A percentile compares a stretch with the other conserved stretches of the same genome.
phyloP scores from a whole-genome alignment of 2,888 invertebrate genomes.

The Sthenelais limicola region DNA sequence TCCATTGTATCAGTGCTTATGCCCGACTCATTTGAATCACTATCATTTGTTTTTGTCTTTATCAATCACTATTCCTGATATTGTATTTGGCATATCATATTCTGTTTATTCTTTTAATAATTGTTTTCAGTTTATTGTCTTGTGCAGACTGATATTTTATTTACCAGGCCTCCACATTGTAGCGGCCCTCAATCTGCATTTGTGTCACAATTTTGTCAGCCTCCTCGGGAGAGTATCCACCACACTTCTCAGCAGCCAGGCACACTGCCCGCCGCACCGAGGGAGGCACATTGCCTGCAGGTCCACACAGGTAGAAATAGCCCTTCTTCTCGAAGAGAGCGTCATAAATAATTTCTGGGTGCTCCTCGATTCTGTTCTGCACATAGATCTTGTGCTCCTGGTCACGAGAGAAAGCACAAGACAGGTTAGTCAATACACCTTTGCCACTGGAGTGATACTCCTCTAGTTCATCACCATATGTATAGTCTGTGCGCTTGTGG shows the following conservation, averaged over 20 bases:
- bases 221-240: conserved; percentile 51
- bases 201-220: conserved; percentile 53
- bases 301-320: conserved; percentile 55
- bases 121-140: no score
- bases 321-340: conserved; percentile 52
- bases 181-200: conserved; percentile 55
- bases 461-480: conserved; percentile 54
- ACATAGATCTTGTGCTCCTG: conserved; percentile 55
- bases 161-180: conserved; percentile 55
- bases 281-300: conserved; percentile 54
- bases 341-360: conserved; percentile 53
- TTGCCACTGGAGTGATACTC: conserved; percentile 51
- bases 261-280: conserved; percentile 50
- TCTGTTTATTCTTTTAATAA: no score
- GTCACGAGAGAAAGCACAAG: conserved; percentile 50
- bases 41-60: no score
- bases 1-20: no score
- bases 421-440: conserved; percentile 48
- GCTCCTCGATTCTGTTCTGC: conserved; percentile 51
- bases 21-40: background rate
- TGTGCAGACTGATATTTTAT: no score
- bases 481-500: conserved; percentile 52
- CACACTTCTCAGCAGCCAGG: conserved; percentile 48
- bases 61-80: no score
- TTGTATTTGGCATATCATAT: no score